Evolutionary conservation across 2,888 invertebrate genomes (phyloP), one percentile per base, ranked within the genome.

Genomic region (Laspeyria flexula): DNA sequence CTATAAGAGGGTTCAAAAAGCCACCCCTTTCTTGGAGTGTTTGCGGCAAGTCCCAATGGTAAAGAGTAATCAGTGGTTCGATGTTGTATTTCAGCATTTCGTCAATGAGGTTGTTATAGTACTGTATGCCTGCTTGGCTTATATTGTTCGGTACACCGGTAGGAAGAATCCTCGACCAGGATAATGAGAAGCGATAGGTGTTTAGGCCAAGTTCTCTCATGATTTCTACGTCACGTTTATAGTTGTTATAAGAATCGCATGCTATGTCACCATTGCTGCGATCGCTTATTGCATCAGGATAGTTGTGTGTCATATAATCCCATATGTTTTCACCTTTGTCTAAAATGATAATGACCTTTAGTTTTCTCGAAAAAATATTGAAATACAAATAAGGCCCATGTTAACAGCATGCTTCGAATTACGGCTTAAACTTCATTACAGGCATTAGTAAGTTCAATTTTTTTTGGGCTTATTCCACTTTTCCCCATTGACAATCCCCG

Each of bases 131-230:
- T 1, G 87, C 88, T 64, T 90, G 75, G 71, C 94, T 96, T 11
- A 94, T 71, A 3, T 83, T 64, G 47, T 92, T 86, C 0, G 86
- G 54, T 21, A 87, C 79, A 1, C 94, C 95, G 37, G 86, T 90
- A 0, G 95, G 94, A 25, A 95, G 75, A 27, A 95, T 86, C 43
- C 95, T 83, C 0, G 94, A 61, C 95, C 95, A 95, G 5, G 94
- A 89, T 13, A 94, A 66, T 0, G 94, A 94, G 72, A 94, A 93
- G 3, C 94, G 80, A 69, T 93, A 93, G 34, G 85, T 84, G 37
- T 93, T 77, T 0, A 90, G 75, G 1, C 90, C 89, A 1, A 93
- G 73, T 56, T 90, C 80, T 43, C 81, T 75, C 57, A 93, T 63
- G 71, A 93, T 80, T 52, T 84, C 79, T 0, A 93, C 84, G 55